Percentiles rank a stretch among this genome's conserved stretches.
Evolutionary conservation across 2,113 vertebrate species (phyloP).

Genomic region (Rhombomys opimus): DNA sequence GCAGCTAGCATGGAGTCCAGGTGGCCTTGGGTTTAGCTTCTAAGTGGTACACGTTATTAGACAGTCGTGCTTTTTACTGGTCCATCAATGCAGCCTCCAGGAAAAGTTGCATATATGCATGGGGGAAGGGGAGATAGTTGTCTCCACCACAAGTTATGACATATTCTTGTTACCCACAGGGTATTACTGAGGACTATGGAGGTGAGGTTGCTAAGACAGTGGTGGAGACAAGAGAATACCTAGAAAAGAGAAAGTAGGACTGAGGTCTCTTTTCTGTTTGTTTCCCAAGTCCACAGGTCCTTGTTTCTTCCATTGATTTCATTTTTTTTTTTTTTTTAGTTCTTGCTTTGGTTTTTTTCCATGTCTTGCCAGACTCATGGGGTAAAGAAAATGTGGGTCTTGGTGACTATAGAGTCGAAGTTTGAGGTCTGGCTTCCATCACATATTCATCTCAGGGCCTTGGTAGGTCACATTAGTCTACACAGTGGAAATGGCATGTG

Average conservation of each 20-base stretch:
- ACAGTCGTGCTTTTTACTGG: background rate
- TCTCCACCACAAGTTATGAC: background rate
- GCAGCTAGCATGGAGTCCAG: background rate
- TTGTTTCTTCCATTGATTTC: background rate
- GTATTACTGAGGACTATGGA: background rate
- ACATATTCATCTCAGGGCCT: background rate
- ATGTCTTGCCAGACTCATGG: background rate
- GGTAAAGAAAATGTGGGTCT: background rate
- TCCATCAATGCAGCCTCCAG: background rate
- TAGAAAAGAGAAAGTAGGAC: background rate
- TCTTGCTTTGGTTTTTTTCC: background rate
- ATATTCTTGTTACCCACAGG: background rate
- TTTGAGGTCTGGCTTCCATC: background rate
- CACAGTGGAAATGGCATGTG: background rate
- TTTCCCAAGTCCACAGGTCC: background rate
- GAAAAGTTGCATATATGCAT: background rate
- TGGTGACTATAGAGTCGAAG: background rate
- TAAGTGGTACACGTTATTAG: background rate
- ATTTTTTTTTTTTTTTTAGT: background rate
- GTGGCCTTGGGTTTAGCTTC: background rate
- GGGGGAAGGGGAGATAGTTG: background rate
- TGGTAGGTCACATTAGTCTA: background rate
- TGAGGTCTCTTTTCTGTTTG: background rate
- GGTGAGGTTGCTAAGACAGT: background rate
- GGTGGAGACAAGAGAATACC: background rate